A percentile compares a stretch with the other conserved stretches of the same genome.
These are phyloP conservation scores for Azorinus chamasolen DNA, from an alignment of 2,888 invertebrate species.

Conservation along the genomic window DNA sequence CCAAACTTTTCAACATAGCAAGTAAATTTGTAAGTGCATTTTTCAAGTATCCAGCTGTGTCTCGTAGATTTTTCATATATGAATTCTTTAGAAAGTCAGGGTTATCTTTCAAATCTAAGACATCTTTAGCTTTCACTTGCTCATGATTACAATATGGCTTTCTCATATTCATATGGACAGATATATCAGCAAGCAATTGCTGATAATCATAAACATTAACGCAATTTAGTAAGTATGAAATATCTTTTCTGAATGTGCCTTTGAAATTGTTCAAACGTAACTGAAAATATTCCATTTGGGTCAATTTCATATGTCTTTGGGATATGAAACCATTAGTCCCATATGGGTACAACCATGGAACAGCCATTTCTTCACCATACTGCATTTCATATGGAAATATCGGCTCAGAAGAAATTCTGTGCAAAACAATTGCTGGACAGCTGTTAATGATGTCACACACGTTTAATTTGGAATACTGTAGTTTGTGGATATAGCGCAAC, in stretches of 20 bases:
- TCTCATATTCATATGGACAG: slow-evolving; percentile 6
- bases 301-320: not conserved
- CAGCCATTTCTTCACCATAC: slow-evolving; percentile 28
- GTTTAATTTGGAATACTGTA: not conserved
- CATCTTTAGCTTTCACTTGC: slow-evolving; percentile 5
- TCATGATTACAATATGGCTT: slow-evolving; percentile 1
- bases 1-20: slow-evolving; percentile 18
- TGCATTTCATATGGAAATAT: slow-evolving; percentile 12
- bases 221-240: slow-evolving; percentile 18
- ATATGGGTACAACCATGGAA: slow-evolving; percentile 38
- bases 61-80: slow-evolving; percentile 35
- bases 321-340: too few relatives aligned
- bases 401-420: not conserved
- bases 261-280: slow-evolving; percentile 6
- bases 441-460: not conserved
- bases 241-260: slow-evolving; percentile 19
- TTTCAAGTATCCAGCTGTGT: slow-evolving; percentile 20
- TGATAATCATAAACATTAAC: slow-evolving; percentile 1
- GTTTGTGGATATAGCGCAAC: slow-evolving; percentile 4
- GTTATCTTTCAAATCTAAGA: slow-evolving; percentile 1
- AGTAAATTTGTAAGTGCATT: slow-evolving; percentile 15
- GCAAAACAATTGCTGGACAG: not conserved
- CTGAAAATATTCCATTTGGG: not conserved
- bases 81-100: slow-evolving; percentile 11
- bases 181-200: not conserved